Percentiles rank a stretch among this genome's conserved stretches.
These are phyloP conservation scores for Steinernema khuongi DNA, from an alignment of 1,140 invertebrate species.

Conservation along the genomic window DNA sequence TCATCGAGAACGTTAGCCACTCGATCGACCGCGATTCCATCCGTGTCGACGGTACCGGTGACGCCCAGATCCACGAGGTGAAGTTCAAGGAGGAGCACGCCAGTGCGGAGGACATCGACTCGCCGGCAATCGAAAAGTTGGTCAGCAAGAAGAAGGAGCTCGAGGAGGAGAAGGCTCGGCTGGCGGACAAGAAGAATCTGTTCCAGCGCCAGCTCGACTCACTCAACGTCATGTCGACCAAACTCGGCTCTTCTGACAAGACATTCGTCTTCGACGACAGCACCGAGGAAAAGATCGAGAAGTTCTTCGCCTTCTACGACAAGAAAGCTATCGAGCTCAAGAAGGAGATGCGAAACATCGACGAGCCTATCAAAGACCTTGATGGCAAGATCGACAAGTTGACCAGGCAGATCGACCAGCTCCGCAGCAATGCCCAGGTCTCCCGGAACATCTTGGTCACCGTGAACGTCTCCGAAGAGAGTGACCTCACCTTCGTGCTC, in stretches of 20 bases:
- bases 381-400: too few species aligned
- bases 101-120: constrained; percentile 26
- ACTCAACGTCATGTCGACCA: constrained; percentile 27
- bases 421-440: constrained; percentile 15
- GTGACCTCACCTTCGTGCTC: background rate
- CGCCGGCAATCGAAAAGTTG: constrained; percentile 27
- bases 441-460: constrained; percentile 7
- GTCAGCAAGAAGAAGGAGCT: background rate
- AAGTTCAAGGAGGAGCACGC: constrained; percentile 28
- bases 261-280: constrained; percentile 24
- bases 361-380: too few species aligned
- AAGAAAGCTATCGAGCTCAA: background rate
- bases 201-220: constrained; percentile 30
- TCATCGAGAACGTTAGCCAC: constrained; percentile 30
- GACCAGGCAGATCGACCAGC: too few species aligned
- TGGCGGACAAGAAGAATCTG: constrained; percentile 13
- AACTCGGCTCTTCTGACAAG: constrained; percentile 15
- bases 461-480: background rate
- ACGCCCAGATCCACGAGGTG: constrained; percentile 58
- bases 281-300: constrained; percentile 43
- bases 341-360: too few species aligned
- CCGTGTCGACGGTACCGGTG: constrained; percentile 59
- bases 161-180: constrained; percentile 19
- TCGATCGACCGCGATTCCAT: constrained; percentile 38
- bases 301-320: constrained; percentile 27